phyloP scores from a whole-genome alignment of 2,888 invertebrate genomes.

The Keiferia lycopersicella region DNA sequence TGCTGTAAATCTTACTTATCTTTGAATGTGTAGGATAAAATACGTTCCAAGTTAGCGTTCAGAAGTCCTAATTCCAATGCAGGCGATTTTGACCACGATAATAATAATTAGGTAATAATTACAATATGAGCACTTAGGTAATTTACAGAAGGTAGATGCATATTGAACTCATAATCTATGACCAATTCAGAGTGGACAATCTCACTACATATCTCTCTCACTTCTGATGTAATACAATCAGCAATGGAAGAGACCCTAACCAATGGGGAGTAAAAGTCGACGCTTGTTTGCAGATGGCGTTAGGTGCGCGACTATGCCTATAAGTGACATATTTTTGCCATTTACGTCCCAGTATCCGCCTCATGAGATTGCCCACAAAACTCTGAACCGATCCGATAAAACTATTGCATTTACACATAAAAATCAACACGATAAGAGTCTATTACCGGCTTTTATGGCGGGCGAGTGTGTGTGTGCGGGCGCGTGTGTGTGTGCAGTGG shows the following conservation, averaged over 20 bases:
- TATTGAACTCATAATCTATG: background rate
- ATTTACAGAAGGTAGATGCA: background rate
- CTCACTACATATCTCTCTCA: background rate
- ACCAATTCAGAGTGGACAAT: background rate
- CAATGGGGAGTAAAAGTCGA: background rate
- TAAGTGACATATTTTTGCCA: background rate
- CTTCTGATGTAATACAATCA: background rate
- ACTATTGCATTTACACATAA: background rate
- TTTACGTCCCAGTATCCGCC: background rate
- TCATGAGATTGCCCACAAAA: too few species aligned
- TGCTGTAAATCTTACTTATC: background rate
- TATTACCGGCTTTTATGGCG: constrained; percentile 13
- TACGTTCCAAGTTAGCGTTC: too few species aligned
- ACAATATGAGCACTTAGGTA: background rate
- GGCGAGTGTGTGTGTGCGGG: background rate
- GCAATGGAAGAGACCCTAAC: background rate
- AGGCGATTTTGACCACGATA: background rate
- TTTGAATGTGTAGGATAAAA: background rate
- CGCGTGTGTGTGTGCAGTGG: background rate
- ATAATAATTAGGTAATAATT: background rate
- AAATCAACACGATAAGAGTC: background rate
- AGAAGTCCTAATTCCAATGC: background rate
- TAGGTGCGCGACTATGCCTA: too few species aligned
- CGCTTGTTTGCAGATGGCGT: background rate
- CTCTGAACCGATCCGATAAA: background rate